Base-by-base conservation (phyloP, 2,797 vertebrate genomes). In the Eulemur albifrons region DNA sequence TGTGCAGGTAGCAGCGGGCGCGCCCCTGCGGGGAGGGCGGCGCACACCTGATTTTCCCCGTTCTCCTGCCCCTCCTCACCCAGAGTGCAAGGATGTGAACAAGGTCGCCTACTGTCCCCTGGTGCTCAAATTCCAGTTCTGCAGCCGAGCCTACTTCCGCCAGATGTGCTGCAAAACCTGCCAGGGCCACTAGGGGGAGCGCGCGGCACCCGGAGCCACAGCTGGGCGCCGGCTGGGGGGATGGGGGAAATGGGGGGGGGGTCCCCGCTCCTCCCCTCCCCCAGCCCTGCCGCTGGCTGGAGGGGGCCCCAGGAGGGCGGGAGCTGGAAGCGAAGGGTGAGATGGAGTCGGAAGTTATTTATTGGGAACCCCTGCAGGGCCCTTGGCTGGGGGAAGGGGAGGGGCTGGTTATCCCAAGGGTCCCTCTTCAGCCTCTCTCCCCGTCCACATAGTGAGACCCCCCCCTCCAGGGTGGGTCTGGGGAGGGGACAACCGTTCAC, bases 91-190 rank as follows among this genome's bases (percentile, higher is more conserved):
- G 99, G 99, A 99, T 99, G 99, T 99, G 99, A 99, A 99, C 99
- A 99, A 99, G 98, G 99, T 99, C 98, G 99, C 99, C 89, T 99
- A 99, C 99, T 99, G 99, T 99, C 99, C 99, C 94, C 99, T 99
- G 98, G 99, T 99, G 99, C 99, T 99, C 98, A 99, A 99, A 99
- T 99, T 99, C 97, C 99, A 99, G 98, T 99, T 99, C 99, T 99
- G 99, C 99, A 99, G 99, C 98, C 99, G 99, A 94, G 98, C 99
- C 93, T 99, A 99, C 98, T 99, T 99, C 99, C 99, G 99, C 99
- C 99, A 99, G 98, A 99, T 99, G 99, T 99, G 99, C 99, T 99
- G 99, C 98, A 99, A 99, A 98, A 99, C 99, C 69, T 99, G 99
- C 99, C 99, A 99, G 98, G 99, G 99, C 96, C 99, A 99, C 98